Base-by-base conservation (phyloP, 2,113 vertebrate species). In the Megaceryle torquata region DNA sequence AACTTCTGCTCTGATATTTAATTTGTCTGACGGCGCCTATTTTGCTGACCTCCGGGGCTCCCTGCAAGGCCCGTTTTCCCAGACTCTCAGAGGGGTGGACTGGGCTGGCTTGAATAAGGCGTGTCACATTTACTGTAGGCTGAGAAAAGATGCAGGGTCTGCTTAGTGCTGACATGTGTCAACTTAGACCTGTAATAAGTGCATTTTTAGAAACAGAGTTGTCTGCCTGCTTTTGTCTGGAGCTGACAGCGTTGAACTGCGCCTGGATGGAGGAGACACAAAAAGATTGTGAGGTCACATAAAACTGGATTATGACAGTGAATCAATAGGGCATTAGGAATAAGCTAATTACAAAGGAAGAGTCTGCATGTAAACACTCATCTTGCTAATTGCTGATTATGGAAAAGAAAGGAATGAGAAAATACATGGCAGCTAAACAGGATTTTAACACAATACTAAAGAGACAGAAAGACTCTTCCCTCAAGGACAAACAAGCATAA, bases 11-110 rank as follows among this genome's bases (percentile, higher is more conserved):
- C 17, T 76, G 43, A 9, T 46, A 89, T 33, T 95, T 65, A 84
- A 79, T 76, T 57, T 85, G 65, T 76, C 67, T 6, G 12, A 78
- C 88, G 89, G 76, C 0, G 41, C 44, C 88, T 69, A 77, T 72
- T 93, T 65, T 85, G 91, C 79, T 89, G 92, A 91, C 81, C 89
- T 39, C 54, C 16, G 37, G 77, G 70, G 81, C 91, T 89, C 80
- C 57, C 94, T 92, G 81, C 65, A 91, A 93, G 82, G 80, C 48
- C 79, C 93, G 68, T 93, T 94, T 88, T 57, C 90, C 86, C 88
- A 91, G 77, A 41, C 72, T 75, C 82, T 87, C 79, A 61, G 39
- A 95, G 64, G 48, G 51, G 56, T 60, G 71, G 51, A 35, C 57
- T 57, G 53, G 74, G 72, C 72, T 72, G 60, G 37, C 46, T 63